phyloP scores from a whole-genome alignment of 53 echinoderm and acorn worm species.

The Pentamera pediparva region DNA sequence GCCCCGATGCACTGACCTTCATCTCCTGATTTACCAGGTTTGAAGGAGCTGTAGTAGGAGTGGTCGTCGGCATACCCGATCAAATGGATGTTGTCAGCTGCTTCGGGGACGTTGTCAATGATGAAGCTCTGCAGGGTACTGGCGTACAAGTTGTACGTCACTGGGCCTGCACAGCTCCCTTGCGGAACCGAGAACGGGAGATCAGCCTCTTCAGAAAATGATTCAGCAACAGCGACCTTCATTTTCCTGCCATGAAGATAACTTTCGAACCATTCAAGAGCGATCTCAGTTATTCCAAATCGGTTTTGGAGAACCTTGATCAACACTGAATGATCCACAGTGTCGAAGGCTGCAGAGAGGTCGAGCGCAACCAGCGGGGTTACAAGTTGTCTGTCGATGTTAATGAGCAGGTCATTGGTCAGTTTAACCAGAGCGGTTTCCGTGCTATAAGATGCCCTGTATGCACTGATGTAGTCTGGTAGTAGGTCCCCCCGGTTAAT shows the following conservation, averaged over 20 bases:
- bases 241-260: neutral
- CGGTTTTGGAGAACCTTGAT: neutral
- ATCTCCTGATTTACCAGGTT: neutral
- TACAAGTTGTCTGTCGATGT: neutral
- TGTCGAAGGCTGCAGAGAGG: constrained; percentile 10
- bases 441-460: neutral
- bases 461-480: constrained; percentile 3
- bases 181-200: constrained; percentile 10
- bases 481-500: neutral
- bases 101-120: neutral
- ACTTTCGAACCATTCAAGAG: neutral
- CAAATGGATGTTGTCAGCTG: too few relatives aligned
- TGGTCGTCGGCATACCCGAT: constrained; percentile 16
- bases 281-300: constrained; percentile 2
- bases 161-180: too few relatives aligned
- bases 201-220: neutral
- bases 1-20: neutral
- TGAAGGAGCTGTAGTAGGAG: neutral
- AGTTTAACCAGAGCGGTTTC: constrained; percentile 13
- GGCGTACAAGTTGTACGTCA: too few relatives aligned
- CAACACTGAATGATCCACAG: neutral
- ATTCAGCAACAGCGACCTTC: constrained; percentile 1
- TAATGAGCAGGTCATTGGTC: neutral
- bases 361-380: neutral
- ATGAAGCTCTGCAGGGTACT: neutral